These are phyloP conservation scores for Parnassius smintheus DNA, from an alignment of 2,888 invertebrate genomes.

Conservation along the genomic window DNA sequence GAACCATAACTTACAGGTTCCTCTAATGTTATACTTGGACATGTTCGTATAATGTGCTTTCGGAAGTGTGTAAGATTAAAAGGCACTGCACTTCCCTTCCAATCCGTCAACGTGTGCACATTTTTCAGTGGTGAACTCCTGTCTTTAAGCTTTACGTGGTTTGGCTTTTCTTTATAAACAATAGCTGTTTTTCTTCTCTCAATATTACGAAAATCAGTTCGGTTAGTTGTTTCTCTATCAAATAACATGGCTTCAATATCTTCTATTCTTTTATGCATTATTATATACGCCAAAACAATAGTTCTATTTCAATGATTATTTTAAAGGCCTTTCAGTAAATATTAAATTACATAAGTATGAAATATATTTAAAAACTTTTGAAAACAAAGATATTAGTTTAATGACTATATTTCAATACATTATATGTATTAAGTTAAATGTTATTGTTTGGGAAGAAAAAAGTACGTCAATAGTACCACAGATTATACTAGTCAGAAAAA, in stretches of 20 bases:
- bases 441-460: too few relatives aligned
- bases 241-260: conserved; percentile 31
- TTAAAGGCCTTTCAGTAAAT: too few relatives aligned
- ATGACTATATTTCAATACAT: too few relatives aligned
- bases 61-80: background rate
- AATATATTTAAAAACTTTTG: too few relatives aligned
- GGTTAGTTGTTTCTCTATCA: conserved; percentile 3
- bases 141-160: background rate
- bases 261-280: conserved; percentile 23
- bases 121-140: background rate
- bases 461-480: too few relatives aligned
- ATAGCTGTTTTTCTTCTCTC: background rate
- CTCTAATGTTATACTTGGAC: background rate
- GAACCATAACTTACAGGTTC: background rate
- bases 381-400: too few relatives aligned
- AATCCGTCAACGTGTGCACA: background rate
- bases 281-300: background rate
- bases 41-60: background rate
- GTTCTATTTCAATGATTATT: too few relatives aligned
- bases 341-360: too few relatives aligned
- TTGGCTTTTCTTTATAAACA: background rate
- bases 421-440: too few relatives aligned
- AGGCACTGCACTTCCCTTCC: background rate
- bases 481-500: too few relatives aligned
- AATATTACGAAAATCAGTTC: conserved; percentile 4